Evolutionary conservation across 2,113 vertebrate genomes (phyloP).

Genomic region (Oryzias woworae): DNA sequence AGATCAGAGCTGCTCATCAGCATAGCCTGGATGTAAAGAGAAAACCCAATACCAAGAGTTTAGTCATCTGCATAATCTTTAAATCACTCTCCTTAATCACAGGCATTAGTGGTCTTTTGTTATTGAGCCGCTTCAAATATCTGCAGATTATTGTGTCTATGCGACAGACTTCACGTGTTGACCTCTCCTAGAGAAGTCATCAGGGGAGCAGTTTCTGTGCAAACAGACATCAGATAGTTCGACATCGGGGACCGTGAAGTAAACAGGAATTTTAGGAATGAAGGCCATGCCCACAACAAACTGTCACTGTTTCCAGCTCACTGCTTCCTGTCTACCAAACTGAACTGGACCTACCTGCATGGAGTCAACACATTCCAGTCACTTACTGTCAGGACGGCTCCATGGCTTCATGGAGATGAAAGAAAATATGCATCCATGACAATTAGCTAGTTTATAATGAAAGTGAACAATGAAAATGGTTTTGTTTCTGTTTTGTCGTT

Average conservation of each 20-base stretch:
- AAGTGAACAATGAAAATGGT: background rate
- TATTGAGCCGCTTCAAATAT: background rate
- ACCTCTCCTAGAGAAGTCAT: slow-evolving; percentile 6
- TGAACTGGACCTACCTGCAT: background rate
- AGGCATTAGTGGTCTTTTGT: no score
- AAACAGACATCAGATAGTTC: slow-evolving; percentile 12
- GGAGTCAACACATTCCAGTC: background rate
- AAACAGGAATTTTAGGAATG: slow-evolving; percentile 26
- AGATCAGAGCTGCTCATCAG: slow-evolving; percentile 5
- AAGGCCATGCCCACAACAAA: background rate
- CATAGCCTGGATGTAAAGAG: background rate
- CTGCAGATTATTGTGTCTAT: background rate
- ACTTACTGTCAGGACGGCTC: background rate
- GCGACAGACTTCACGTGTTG: no score
- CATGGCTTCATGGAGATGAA: background rate
- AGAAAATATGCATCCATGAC: background rate
- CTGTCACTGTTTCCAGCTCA: background rate
- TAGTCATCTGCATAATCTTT: background rate
- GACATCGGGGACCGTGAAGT: background rate
- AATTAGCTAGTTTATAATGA: background rate
- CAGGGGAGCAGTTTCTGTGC: background rate
- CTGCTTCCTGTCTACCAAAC: slow-evolving; percentile 1
- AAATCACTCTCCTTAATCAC: no score
- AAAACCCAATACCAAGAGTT: background rate
- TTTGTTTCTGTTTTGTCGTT: no score